Evolutionary conservation across 1,140 invertebrate genomes (phyloP).

Genomic region (Procambarus virginalis): DNA sequence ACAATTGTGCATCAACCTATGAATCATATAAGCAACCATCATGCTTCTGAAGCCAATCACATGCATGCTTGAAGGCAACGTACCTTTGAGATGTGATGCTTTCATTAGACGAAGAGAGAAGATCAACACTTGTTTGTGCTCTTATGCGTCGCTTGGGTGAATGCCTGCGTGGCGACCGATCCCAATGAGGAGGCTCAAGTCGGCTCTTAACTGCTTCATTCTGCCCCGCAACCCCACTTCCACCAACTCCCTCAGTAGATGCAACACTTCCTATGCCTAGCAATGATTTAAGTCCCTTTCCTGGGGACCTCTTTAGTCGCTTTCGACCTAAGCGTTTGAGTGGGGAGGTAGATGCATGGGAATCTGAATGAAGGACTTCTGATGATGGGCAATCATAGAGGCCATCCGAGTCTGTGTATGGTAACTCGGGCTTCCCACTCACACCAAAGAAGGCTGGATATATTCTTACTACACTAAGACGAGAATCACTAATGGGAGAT

Average conservation of each 20-base stretch:
- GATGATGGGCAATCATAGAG: conserved; percentile 85
- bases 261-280: conserved; percentile 24
- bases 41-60: neutral
- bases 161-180: conserved; percentile 35
- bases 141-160: conserved; percentile 68
- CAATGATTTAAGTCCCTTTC: conserved; percentile 48
- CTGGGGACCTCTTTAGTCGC: conserved; percentile 44
- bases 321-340: conserved; percentile 58
- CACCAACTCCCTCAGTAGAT: conserved; percentile 34
- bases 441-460: conserved; percentile 82
- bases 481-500: conserved; percentile 82
- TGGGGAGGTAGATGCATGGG: conserved; percentile 54
- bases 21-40: neutral
- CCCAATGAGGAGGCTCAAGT: conserved; percentile 37
- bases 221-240: conserved; percentile 19
- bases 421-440: conserved; percentile 77
- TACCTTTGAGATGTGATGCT: conserved; percentile 62
- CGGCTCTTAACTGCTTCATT: conserved; percentile 30
- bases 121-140: conserved; percentile 58
- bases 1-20: neutral
- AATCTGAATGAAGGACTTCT: conserved; percentile 76
- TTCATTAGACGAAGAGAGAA: conserved; percentile 67
- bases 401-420: conserved; percentile 84
- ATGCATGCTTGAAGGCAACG: neutral
- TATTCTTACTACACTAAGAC: conserved; percentile 75